Evolutionary conservation across 2,888 invertebrate species (phyloP).

Genomic region (Synanthedon formicaeformis): DNA sequence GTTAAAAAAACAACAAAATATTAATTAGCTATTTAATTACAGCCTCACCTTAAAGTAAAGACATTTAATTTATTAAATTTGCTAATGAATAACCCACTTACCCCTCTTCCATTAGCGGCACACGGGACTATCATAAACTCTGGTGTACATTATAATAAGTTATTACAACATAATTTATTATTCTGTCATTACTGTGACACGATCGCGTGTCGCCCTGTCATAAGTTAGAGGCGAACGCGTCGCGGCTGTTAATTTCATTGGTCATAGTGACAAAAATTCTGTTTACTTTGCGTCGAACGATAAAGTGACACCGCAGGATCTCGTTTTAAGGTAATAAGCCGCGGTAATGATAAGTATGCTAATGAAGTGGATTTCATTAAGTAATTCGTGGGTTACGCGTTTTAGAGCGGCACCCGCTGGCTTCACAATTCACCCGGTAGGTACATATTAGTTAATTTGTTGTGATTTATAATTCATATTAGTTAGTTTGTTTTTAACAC

Average conservation of each 20-base stretch:
- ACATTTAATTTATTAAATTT: constrained; percentile 48
- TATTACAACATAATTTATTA: constrained; percentile 69
- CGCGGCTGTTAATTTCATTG: constrained; percentile 58
- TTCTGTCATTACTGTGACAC: constrained; percentile 64
- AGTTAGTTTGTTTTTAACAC: too few relatives aligned
- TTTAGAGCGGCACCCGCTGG: constrained; percentile 47
- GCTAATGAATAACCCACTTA: constrained; percentile 45
- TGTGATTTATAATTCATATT: constrained; percentile 10
- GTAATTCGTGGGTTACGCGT: constrained; percentile 35
- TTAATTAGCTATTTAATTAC: neutral
- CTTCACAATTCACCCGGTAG: constrained; percentile 9
- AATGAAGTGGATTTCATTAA: constrained; percentile 45
- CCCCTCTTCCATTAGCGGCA: constrained; percentile 34
- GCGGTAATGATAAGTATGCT: constrained; percentile 40
- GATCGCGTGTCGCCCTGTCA: constrained; percentile 56
- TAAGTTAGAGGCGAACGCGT: constrained; percentile 52
- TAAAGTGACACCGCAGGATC: constrained; percentile 43
- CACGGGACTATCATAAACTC: constrained; percentile 39
- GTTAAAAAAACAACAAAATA: too few relatives aligned
- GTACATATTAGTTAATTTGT: constrained; percentile 4
- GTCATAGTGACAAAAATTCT: constrained; percentile 68
- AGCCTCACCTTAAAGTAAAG: neutral
- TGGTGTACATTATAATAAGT: constrained; percentile 62
- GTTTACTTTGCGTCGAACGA: constrained; percentile 47
- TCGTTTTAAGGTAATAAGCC: constrained; percentile 26